These are phyloP conservation scores for Lethenteron camtschaticum DNA, from an alignment of 2,113 vertebrate species.

Conservation along the genomic window DNA sequence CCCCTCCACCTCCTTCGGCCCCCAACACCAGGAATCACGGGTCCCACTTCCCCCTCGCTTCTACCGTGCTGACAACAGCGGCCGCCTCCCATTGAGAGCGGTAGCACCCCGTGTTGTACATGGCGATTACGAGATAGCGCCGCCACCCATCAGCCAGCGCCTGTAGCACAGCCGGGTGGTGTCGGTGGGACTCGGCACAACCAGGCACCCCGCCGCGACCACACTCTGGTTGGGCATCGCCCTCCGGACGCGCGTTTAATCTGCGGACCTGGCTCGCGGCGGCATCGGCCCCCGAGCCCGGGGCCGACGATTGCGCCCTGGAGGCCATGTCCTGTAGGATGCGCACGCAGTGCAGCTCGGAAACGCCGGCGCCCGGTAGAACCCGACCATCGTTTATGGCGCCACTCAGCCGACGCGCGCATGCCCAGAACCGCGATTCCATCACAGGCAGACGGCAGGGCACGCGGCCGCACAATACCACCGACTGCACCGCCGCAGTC, in stretches of 20 bases:
- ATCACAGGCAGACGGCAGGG: neutral
- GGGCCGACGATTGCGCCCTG: neutral
- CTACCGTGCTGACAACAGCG: too few relatives aligned
- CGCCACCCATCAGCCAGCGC: neutral
- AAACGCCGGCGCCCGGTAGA: neutral
- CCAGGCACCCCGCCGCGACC: too few relatives aligned
- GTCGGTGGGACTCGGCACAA: neutral
- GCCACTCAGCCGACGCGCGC: neutral
- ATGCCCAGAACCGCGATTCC: neutral
- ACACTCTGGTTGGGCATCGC: too few relatives aligned
- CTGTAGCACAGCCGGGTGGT: neutral
- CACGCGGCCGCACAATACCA: neutral
- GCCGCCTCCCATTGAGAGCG: too few relatives aligned
- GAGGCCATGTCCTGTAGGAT: neutral
- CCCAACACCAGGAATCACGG: neutral
- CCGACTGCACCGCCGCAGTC: neutral
- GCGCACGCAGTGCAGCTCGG: neutral
- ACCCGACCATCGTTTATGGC: neutral
- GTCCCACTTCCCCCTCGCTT: neutral
- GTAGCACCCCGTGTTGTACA: constrained; percentile 3
- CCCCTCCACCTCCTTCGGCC: neutral
- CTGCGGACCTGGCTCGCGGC: neutral
- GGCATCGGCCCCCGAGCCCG: neutral
- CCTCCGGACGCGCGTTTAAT: too few relatives aligned
- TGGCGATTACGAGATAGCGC: neutral